A percentile compares a stretch with the other conserved stretches of the same genome.
Conservation (phyloP, 2,113 vertebrate genomes). For the Stigmatopora nigra region DNA sequence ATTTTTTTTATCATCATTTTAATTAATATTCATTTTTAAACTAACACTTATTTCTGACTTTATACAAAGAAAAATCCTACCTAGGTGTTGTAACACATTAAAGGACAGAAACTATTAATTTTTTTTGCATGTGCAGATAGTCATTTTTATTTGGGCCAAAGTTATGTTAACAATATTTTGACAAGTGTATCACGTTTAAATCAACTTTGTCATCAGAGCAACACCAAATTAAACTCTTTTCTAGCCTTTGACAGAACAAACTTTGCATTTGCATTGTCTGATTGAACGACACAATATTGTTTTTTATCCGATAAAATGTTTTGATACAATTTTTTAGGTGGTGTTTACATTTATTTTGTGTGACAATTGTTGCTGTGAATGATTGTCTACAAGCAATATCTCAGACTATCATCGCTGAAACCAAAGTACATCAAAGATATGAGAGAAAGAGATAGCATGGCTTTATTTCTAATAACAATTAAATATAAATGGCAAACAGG, state of each 20-base stretch:
- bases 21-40: not conserved
- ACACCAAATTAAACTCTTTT: conserved; percentile 18
- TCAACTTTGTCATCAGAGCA: conserved; percentile 17
- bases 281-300: conserved; percentile 2
- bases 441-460: not conserved
- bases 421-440: conserved; percentile 30
- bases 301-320: not conserved
- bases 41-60: too few relatives aligned
- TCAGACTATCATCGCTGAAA: conserved; percentile 18
- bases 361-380: conserved; percentile 14
- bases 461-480: conserved; percentile 33
- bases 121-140: conserved; percentile 28
- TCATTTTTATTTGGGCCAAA: conserved; percentile 55
- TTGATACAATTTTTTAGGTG: conserved; percentile 5
- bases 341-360: conserved; percentile 14
- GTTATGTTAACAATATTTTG: conserved; percentile 24
- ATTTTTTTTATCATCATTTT: not conserved
- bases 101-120: conserved; percentile 2
- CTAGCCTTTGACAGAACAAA: conserved; percentile 19
- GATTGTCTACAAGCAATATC: conserved; percentile 26
- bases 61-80: not conserved
- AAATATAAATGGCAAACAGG: conserved; percentile 27
- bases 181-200: conserved; percentile 30
- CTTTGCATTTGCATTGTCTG: conserved; percentile 23
- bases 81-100: not conserved